Conservation (phyloP, 1,140 invertebrate genomes). For the Megathymus violae region DNA sequence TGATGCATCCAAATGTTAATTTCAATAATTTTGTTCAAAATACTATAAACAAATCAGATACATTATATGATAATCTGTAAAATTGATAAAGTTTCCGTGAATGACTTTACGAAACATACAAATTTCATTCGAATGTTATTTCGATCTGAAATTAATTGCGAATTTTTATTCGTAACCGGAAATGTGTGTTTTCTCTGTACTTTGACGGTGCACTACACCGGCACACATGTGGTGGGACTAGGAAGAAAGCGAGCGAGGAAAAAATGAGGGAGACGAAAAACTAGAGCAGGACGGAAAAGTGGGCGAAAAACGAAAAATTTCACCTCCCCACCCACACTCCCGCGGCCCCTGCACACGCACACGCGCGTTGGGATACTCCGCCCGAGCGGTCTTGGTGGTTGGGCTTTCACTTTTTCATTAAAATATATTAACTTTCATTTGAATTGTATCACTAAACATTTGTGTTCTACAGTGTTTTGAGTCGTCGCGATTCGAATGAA, state of each 20-base stretch:
- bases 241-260: conserved; percentile 81
- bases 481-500: too few relatives aligned
- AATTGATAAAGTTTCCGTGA: too few relatives aligned
- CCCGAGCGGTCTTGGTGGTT: conserved; percentile 53
- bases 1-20: too few relatives aligned
- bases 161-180: conserved; percentile 42
- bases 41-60: too few relatives aligned
- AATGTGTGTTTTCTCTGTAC: conserved; percentile 57
- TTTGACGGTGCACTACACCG: conserved; percentile 52
- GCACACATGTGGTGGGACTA: conserved; percentile 83
- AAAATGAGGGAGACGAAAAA: conserved; percentile 83
- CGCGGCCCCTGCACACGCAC: conserved; percentile 65
- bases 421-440: conserved; percentile 13
- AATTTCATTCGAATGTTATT: background rate
- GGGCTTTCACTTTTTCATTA: conserved; percentile 49
- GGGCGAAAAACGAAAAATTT: conserved; percentile 83
- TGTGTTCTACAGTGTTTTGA: background rate
- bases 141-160: background rate
- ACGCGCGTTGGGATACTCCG: conserved; percentile 51
- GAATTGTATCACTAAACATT: background rate
- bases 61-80: too few relatives aligned
- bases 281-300: conserved; percentile 83
- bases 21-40: too few relatives aligned
- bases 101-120: too few relatives aligned
- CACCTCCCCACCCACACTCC: conserved; percentile 56